Conservation (phyloP, 2,888 invertebrate genomes). For the Zelleria hepariella region DNA sequence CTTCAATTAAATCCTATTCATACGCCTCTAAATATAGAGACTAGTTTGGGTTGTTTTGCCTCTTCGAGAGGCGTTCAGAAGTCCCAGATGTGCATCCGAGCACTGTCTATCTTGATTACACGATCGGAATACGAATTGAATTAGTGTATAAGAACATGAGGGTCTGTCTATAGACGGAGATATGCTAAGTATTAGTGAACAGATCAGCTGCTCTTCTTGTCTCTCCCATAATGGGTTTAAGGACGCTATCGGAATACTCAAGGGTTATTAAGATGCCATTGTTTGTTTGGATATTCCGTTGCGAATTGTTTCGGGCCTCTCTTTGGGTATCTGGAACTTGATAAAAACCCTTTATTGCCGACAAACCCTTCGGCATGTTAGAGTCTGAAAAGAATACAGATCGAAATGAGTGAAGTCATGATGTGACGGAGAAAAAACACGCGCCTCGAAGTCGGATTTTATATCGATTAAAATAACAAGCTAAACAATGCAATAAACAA, state of each 20-base stretch:
- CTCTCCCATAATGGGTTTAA: conserved; percentile 42
- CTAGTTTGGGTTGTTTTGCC: neutral
- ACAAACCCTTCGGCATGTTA: neutral
- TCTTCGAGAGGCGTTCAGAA: conserved; percentile 22
- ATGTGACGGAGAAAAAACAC: neutral
- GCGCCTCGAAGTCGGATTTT: neutral
- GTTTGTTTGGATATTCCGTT: conserved; percentile 9
- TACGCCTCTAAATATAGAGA: neutral
- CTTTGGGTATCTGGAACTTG: neutral
- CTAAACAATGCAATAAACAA: neutral
- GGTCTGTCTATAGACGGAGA: neutral
- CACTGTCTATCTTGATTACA: conserved; percentile 57
- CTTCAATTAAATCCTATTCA: neutral
- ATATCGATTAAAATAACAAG: neutral
- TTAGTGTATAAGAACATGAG: conserved; percentile 27
- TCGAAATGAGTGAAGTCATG: neutral
- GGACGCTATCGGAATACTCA: conserved; percentile 35
- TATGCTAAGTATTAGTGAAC: conserved; percentile 20
- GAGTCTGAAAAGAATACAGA: neutral
- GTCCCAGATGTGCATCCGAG: conserved; percentile 57
- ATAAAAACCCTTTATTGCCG: neutral
- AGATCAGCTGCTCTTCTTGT: conserved; percentile 44
- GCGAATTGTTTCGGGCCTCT: conserved; percentile 20
- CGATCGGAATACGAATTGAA: conserved; percentile 55
- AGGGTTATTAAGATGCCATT: conserved; percentile 7